A percentile compares a stretch with the other conserved stretches of the same genome.
These are phyloP conservation scores for Cyanocitta stelleri DNA, from an alignment of 2,113 vertebrate species.

Conservation along the genomic window DNA sequence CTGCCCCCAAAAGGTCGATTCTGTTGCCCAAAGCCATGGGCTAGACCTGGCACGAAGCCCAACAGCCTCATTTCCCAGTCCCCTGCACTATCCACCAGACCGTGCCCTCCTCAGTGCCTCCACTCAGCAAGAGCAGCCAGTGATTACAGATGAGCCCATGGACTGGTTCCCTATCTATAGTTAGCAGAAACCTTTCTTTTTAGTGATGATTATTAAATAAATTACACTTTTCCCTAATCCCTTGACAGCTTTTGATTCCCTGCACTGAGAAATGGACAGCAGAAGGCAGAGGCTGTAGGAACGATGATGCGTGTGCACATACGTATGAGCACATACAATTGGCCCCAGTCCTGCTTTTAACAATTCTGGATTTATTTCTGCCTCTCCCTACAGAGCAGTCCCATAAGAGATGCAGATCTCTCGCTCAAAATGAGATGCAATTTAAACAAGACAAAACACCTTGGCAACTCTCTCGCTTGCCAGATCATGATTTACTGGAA, in stretches of 20 bases:
- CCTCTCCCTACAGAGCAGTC: background rate
- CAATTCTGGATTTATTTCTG: conserved; percentile 43
- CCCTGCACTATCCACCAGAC: background rate
- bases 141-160: conserved; percentile 19
- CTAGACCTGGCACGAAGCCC: background rate
- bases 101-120: background rate
- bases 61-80: background rate
- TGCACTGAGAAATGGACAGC: background rate
- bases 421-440: conserved; percentile 45
- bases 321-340: background rate
- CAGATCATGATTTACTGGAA: conserved; percentile 53
- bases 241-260: background rate
- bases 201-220: conserved; percentile 48
- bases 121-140: background rate
- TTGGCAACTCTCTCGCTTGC: conserved; percentile 15
- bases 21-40: background rate
- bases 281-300: background rate
- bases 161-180: background rate
- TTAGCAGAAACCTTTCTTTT: conserved; percentile 32
- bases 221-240: background rate
- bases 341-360: background rate
- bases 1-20: background rate
- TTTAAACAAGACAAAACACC: conserved; percentile 51
- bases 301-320: background rate
- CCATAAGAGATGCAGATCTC: conserved; percentile 44